Evolutionary conservation across 2,113 vertebrate genomes (phyloP).

Genomic region (Nipponia nippon): DNA sequence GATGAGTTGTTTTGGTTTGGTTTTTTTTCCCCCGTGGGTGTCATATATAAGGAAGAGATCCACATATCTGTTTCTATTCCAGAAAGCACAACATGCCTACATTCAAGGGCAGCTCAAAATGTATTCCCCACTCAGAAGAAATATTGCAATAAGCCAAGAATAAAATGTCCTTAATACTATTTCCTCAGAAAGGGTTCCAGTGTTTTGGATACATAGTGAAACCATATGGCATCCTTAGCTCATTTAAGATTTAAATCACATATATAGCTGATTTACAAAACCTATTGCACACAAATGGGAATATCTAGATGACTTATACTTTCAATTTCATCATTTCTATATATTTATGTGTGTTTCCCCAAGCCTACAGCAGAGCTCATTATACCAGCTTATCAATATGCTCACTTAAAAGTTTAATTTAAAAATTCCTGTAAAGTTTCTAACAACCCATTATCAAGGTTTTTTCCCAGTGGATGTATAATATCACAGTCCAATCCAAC

Average conservation of each 20-base stretch:
- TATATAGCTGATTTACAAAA: neutral
- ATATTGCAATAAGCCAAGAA: neutral
- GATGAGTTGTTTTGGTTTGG: neutral
- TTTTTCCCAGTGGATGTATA: neutral
- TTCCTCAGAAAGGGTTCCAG: neutral
- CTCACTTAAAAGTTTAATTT: neutral
- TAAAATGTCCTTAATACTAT: neutral
- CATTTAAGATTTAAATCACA: neutral
- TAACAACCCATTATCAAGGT: neutral
- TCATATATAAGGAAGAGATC: neutral
- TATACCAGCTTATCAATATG: neutral
- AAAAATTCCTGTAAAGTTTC: neutral
- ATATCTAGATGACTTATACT: neutral
- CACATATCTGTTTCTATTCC: neutral
- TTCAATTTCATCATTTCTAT: neutral
- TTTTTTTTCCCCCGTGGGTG: neutral
- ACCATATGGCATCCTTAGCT: neutral
- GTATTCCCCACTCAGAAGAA: neutral
- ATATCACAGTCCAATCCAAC: neutral
- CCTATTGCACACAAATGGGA: neutral
- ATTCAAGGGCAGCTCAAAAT: neutral
- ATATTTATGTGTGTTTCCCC: neutral
- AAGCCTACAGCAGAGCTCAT: neutral
- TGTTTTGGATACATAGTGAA: neutral
- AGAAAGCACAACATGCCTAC: neutral